Base-by-base conservation (phyloP, 2,113 vertebrate species). In the Calidris pugnax region DNA sequence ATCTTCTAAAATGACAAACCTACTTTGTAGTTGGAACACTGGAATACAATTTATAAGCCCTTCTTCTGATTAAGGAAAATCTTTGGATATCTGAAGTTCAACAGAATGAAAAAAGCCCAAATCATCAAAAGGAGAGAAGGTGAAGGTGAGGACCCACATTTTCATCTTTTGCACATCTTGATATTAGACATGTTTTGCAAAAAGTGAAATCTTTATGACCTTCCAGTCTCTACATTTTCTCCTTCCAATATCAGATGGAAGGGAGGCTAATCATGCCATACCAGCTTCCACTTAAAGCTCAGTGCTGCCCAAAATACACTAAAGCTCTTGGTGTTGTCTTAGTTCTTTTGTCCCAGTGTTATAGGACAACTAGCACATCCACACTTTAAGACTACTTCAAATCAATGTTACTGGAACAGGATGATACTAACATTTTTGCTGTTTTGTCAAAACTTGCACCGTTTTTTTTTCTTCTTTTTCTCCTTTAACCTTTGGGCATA, bases 211-310 rank as follows among this genome's bases (percentile, higher is more conserved):
- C 2, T 55, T 71, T 57, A 51, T 27, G 13, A 18, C 6, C 2
- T 12, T 79, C 22, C 9, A 48, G 12, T 45, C 18, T 86, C 19
- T 37, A 8, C 10, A 8, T 71, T 75, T 94, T 28, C 23, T 79
- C 22, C 9, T 67, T 91, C 69, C 27, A 82, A 75, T 8, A 53
- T 19, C 7, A 74, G 12, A 39, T 32, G 9, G 23, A 30, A 37
- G 8, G 6, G 15, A 86, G 6, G 11, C 2, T 68, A 48, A 41
- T 21, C 1, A 0, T 30, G 10, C 12, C 22, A 24, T 55, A 50
- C 4, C 51, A 12, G 55, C n/a, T 67, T 72, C 14, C 53, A 35
- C 43, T 71, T 55, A 26, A 59, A 80, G 20, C 30, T 74, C 48
- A 48, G 8, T 21, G 3, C 48, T 85, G 23, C 12, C 37, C 27